Base-by-base conservation (phyloP, 2,797 vertebrate genomes). In the Betta splendens region DNA sequence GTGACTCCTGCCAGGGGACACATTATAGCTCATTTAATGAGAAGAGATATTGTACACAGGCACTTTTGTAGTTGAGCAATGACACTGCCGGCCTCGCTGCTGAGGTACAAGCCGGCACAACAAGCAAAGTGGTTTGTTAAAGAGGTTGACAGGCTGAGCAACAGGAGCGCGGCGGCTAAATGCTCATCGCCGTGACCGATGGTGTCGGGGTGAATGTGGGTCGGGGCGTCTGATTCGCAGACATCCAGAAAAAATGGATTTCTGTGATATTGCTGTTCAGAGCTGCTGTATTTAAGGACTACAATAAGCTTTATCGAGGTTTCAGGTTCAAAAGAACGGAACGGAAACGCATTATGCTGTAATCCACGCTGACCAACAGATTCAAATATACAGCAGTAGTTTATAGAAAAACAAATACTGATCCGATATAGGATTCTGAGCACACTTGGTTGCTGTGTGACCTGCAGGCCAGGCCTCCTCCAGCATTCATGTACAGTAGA, bases 21-120 rank as follows among this genome's bases (percentile, higher is more conserved):
- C 83, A 75, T 85, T 80, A 80, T 45, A 72, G 72, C 74, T 62
- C 77, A 78, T 81, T 86, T 85, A 88, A 89, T 87, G 85, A 85
- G 84, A 80, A 80, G 69, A 85, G 84, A 83, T 86, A 79, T 82
- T 59, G 85, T 86, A 83, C 84, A 83, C 80, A 74, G 77, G 69
- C 75, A 45, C 75, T 77, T 83, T 39, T 72, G 74, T 49, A 54
- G 80, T 28, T 77, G 83, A 88, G 68, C 57, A 57, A 83, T 79
- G 76, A 74, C 65, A 80, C 74, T 49, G 66, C 56, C 12, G 42
- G 83, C 65, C 64, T 53, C 10, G 52, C 70, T 43, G 51, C 69
- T 9, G 59, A 64, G 60, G 55, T 82, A 83, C 83, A 80, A 77
- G 80, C 63, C 43, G 8, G 68, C 57, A 1, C 67, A 21, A 66